These are phyloP conservation scores for Sebastes nivosus DNA, from an alignment of 2,797 vertebrate genomes.

Conservation along the genomic window DNA sequence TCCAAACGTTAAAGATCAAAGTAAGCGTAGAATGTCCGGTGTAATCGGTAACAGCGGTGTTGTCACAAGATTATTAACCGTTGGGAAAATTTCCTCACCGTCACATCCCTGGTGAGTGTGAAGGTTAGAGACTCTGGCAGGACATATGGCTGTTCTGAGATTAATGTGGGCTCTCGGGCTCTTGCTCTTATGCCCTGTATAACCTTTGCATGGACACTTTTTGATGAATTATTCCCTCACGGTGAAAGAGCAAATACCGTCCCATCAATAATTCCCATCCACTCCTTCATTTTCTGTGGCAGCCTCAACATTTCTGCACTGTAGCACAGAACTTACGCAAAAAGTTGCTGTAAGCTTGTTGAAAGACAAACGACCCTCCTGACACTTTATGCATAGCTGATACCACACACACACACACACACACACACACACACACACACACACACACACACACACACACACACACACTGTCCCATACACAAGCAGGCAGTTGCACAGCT, in stretches of 20 bases:
- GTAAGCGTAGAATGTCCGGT: too few species aligned
- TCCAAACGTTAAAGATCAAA: too few species aligned
- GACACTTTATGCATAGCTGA: conserved; percentile 11
- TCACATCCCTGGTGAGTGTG: background rate
- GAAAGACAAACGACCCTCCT: conserved; percentile 38
- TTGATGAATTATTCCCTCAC: conserved; percentile 46
- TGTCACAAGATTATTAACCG: too few species aligned
- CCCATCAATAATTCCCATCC: conserved; percentile 45
- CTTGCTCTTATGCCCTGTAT: background rate
- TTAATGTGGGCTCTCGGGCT: conserved; percentile 15
- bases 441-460: background rate
- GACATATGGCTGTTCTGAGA: background rate
- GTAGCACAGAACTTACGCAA: background rate
- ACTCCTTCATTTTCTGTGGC: conserved; percentile 15
- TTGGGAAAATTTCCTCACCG: too few species aligned
- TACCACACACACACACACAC: background rate
- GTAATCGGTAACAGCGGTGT: too few species aligned
- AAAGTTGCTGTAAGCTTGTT: conserved; percentile 11
- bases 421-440: background rate
- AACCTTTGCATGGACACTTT: conserved; percentile 44
- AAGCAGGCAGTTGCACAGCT: background rate
- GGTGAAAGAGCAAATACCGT: conserved; percentile 22
- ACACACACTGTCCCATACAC: background rate
- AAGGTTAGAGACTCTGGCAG: background rate
- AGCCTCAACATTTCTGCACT: conserved; percentile 9